Evolutionary conservation across 2,797 vertebrate genomes (phyloP), one percentile per base, ranked within the genome.

Genomic region (Anguilla obscura): DNA sequence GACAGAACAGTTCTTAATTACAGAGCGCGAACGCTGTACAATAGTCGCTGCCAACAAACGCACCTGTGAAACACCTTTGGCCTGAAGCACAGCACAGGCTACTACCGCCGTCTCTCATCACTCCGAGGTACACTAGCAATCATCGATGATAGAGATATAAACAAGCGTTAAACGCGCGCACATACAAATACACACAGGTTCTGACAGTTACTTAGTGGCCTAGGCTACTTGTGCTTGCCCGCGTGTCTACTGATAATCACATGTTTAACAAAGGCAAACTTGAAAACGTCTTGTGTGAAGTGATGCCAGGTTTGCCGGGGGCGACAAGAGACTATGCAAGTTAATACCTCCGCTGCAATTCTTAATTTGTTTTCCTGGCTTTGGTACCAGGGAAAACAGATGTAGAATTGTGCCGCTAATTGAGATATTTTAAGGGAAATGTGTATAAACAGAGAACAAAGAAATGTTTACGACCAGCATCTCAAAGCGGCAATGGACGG

Each of bases 1-100:
- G 93, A 94, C 96, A 95, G 92, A 91, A 93, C 93, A 93, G 88
- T 69, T 84, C 90, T 93, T 96, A 96, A 97, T 96, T 96, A 96
- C 91, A 96, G 94, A 91, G 92, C 93, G 92, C 90, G 92, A 36
- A 63, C 86, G 89, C 92, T 88, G 91, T 93, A 90, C 91, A 91
- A 91, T 92, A 93, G 93, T 91, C 54, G 88, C 91, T 96, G 95
- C 95, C 95, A 96, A 94, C 93, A 92, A 33, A 27, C 10, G 95
- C 95, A 96, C 95, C 94, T 95, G 95, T 93, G 93, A 89, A 94
- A 91, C 93, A 69, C 90, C 89, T 91, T 91, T 76, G 56, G 94
- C 96, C 95, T 16, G 56, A 36, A 95, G 96, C 94, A 24, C 45
- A 93, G 54, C 48, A 88, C 82, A 94, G 92, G 90, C 94, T 89